Percentiles rank a stretch among this genome's conserved stretches.
phyloP scores from a whole-genome alignment of 2,888 invertebrate genomes.

The Keiferia lycopersicella region DNA sequence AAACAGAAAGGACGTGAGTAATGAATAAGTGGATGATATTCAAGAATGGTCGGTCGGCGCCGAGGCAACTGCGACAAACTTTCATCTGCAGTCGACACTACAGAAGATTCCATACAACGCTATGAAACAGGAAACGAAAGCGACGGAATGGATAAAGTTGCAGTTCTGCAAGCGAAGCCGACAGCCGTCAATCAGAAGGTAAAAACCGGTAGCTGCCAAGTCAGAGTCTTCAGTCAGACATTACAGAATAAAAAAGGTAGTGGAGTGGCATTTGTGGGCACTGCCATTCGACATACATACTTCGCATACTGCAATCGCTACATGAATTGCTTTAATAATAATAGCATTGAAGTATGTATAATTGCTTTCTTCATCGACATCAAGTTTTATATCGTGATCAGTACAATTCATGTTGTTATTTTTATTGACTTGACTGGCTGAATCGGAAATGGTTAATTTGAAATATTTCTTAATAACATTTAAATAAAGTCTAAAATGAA shows the following conservation, averaged over 20 bases:
- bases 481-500: not conserved
- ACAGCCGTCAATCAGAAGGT: slow-evolving; percentile 80
- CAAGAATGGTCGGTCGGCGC: slow-evolving; percentile 76
- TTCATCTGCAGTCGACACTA: slow-evolving; percentile 19
- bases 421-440: slow-evolving; percentile 8
- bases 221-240: slow-evolving; percentile 48
- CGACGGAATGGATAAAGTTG: slow-evolving; percentile 45
- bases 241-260: slow-evolving; percentile 71
- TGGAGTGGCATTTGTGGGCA: slow-evolving; percentile 50
- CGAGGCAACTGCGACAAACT: slow-evolving; percentile 62
- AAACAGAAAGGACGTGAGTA: slow-evolving; percentile 74
- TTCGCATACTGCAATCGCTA: slow-evolving; percentile 12
- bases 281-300: slow-evolving; percentile 26
- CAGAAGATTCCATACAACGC: slow-evolving; percentile 19
- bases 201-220: slow-evolving; percentile 79
- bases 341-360: slow-evolving; percentile 14
- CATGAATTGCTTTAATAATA: slow-evolving; percentile 22
- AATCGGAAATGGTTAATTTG: slow-evolving; percentile 1
- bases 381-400: slow-evolving; percentile 9
- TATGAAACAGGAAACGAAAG: not conserved
- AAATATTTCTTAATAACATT: not conserved
- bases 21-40: slow-evolving; percentile 80
- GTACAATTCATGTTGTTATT: slow-evolving; percentile 5
- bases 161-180: slow-evolving; percentile 69
- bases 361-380: slow-evolving; percentile 16